Percentiles rank a stretch among this genome's conserved stretches.
phyloP scores from a whole-genome alignment of 2,888 invertebrate genomes.

The Pediacus dermestoides region DNA sequence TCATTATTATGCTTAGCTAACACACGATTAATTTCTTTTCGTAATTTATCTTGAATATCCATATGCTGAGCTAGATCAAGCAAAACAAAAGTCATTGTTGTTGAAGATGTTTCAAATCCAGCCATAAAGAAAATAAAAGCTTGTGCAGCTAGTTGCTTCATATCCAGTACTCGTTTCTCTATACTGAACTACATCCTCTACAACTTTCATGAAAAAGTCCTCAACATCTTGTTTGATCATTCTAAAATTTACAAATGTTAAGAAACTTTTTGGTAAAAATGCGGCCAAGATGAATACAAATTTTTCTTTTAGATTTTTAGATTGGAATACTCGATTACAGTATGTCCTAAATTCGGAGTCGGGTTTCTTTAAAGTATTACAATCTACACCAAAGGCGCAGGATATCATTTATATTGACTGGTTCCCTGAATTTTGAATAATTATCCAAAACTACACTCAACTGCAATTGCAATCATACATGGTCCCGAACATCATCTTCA shows the following conservation, averaged over 20 bases:
- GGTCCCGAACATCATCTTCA: too few species aligned
- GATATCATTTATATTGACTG: not conserved
- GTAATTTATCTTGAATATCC: not conserved
- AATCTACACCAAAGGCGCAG: not conserved
- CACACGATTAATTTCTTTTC: not conserved
- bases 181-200: too few species aligned
- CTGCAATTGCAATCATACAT: too few species aligned
- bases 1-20: not conserved
- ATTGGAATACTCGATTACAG: not conserved
- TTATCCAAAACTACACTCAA: not conserved
- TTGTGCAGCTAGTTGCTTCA: not conserved
- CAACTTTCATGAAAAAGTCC: slow-evolving; percentile 1
- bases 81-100: not conserved
- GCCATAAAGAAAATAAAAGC: slow-evolving; percentile 1
- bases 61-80: not conserved
- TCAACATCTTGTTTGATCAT: not conserved
- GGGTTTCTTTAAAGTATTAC: not conserved
- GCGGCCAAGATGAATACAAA: too few species aligned
- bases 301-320: too few species aligned
- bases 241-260: not conserved
- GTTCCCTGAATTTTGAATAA: too few species aligned
- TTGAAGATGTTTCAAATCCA: slow-evolving; percentile 2
- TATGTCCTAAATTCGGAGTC: not conserved
- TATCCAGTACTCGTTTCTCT: not conserved
- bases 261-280: too few species aligned